Conservation (phyloP, 2,113 vertebrate genomes). For the Mesitornis unicolor region DNA sequence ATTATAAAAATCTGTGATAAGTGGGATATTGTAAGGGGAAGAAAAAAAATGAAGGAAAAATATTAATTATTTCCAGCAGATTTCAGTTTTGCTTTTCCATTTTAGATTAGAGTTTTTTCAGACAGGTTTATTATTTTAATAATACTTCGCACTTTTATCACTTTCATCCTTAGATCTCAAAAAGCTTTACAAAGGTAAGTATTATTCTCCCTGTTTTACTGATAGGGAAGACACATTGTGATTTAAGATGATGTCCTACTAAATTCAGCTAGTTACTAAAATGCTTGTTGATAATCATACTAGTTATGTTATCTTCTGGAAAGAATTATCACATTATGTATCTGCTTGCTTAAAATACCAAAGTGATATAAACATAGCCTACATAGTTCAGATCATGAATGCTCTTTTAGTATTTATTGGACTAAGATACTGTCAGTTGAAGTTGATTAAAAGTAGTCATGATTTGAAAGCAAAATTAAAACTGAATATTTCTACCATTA, state of each 20-base stretch:
- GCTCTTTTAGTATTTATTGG: background rate
- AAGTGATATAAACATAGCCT: background rate
- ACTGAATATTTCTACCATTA: background rate
- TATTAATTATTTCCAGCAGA: background rate
- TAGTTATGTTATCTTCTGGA: background rate
- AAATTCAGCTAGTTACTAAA: background rate
- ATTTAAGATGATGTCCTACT: background rate
- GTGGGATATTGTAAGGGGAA: background rate
- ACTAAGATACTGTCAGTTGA: background rate
- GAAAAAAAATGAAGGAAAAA: background rate
- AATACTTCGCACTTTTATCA: background rate
- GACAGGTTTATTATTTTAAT: constrained; percentile 4
- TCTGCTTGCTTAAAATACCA: background rate
- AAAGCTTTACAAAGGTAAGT: constrained; percentile 48
- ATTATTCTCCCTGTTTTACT: constrained; percentile 15
- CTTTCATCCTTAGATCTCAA: constrained; percentile 53
- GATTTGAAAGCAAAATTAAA: background rate
- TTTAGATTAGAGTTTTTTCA: background rate
- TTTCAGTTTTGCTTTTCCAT: background rate
- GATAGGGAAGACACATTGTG: background rate
- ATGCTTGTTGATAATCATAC: background rate
- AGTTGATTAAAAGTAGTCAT: background rate
- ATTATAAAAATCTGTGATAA: background rate
- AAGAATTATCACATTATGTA: background rate
- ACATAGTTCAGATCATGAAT: background rate